These are phyloP conservation scores for Cotesia chilonis DNA, from an alignment of 1,140 invertebrate species.

Conservation along the genomic window DNA sequence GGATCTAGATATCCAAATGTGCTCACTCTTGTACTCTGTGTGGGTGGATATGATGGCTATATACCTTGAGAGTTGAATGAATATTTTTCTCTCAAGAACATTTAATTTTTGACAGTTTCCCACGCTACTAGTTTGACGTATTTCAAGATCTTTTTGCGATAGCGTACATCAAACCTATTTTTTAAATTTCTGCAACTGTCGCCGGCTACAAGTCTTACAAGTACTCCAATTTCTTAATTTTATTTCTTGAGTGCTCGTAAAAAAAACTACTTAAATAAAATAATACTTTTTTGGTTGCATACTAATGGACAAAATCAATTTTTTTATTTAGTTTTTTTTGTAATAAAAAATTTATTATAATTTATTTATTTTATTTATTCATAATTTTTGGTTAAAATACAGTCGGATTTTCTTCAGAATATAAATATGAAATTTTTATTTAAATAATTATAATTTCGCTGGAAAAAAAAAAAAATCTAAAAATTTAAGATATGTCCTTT, in stretches of 20 bases:
- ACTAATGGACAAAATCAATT: not conserved
- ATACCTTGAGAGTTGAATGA: not conserved
- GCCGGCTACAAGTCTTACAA: too few relatives aligned
- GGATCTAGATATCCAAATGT: slow-evolving; percentile 1
- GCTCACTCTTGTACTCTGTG: not conserved
- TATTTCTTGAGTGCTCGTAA: too few relatives aligned
- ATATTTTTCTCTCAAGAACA: slow-evolving; percentile 4
- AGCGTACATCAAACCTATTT: not conserved
- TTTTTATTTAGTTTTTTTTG: not conserved
- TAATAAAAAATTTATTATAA: not conserved
- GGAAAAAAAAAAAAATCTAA: too few relatives aligned
- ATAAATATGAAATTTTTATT: too few relatives aligned
- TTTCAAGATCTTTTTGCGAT: slow-evolving; percentile 1
- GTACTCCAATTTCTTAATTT: too few relatives aligned
- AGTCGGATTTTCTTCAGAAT: too few relatives aligned
- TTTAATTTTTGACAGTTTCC: slow-evolving; percentile 22
- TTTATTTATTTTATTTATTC: not conserved
- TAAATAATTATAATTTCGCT: too few relatives aligned
- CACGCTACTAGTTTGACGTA: slow-evolving; percentile 19
- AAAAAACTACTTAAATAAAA: too few relatives aligned
- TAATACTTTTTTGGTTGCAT: not conserved
- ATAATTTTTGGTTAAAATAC: too few relatives aligned
- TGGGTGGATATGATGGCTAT: not conserved
- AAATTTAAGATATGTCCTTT: too few relatives aligned
- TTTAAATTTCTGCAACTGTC: too few relatives aligned